Evolutionary conservation across 2,113 vertebrate genomes (phyloP).

Genomic region (Mus pahari): DNA sequence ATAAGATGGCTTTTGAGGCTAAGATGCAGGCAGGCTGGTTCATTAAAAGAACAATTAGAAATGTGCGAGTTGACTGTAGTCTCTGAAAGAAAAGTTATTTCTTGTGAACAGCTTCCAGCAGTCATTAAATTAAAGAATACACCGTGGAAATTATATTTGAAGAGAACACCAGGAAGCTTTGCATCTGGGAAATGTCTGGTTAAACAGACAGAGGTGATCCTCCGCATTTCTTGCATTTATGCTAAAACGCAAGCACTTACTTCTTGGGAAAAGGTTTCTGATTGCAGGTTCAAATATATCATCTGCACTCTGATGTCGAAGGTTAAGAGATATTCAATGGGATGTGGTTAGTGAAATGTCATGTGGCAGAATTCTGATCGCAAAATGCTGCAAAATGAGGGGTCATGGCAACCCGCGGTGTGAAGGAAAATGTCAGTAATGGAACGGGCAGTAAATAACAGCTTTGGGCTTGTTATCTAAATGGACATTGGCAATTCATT

Average conservation of each 20-base stretch:
- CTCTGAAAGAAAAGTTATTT: conserved; percentile 48
- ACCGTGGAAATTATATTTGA: conserved; percentile 36
- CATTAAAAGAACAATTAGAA: conserved; percentile 29
- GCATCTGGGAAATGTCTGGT: conserved; percentile 18
- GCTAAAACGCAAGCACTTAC: conserved; percentile 40
- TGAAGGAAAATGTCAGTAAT: conserved; percentile 74
- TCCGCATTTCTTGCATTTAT: conserved; percentile 13
- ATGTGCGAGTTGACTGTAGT: background rate
- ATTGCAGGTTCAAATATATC: conserved; percentile 50
- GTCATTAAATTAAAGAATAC: conserved; percentile 36
- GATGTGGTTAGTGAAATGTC: conserved; percentile 73
- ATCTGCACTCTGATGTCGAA: conserved; percentile 56
- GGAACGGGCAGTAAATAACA: conserved; percentile 52
- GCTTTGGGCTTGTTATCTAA: conserved; percentile 57
- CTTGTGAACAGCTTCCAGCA: conserved; percentile 24
- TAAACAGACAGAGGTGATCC: conserved; percentile 54
- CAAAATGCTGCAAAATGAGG: conserved; percentile 70
- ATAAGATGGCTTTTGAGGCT: background rate
- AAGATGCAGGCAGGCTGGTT: background rate
- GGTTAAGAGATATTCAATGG: conserved; percentile 71
- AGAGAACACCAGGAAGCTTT: conserved; percentile 28
- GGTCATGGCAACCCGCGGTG: conserved; percentile 65
- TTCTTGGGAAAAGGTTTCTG: conserved; percentile 60
- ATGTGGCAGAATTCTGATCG: conserved; percentile 63
- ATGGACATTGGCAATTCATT: conserved; percentile 45